Conservation (phyloP, 2,797 vertebrate species). For the Jordanella pulchra region DNA sequence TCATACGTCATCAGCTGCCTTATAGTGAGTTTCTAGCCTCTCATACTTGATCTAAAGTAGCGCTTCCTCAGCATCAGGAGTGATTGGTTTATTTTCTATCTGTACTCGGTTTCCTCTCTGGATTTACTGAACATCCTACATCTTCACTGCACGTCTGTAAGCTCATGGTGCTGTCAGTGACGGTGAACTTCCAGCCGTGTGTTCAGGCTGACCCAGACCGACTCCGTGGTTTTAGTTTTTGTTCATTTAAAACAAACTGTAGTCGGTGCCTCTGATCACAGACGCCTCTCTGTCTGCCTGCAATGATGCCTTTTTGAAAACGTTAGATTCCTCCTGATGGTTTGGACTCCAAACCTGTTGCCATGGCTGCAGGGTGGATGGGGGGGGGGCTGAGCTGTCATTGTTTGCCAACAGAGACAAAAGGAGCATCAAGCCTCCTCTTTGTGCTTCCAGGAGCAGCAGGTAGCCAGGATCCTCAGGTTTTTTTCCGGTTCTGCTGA, state of each 20-base stretch:
- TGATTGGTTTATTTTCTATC: slow-evolving; percentile 42
- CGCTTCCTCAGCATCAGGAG: slow-evolving; percentile 41
- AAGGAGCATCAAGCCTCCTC: slow-evolving; percentile 56
- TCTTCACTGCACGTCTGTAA: slow-evolving; percentile 36
- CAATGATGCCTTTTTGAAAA: slow-evolving; percentile 22
- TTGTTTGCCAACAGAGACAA: slow-evolving; percentile 68
- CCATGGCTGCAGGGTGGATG: slow-evolving; percentile 59
- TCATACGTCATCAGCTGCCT: slow-evolving; percentile 56
- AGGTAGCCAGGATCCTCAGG: slow-evolving; percentile 77
- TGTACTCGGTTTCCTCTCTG: slow-evolving; percentile 7
- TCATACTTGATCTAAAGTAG: slow-evolving; percentile 54
- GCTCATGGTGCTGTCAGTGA: slow-evolving; percentile 36
- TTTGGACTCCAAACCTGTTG: slow-evolving; percentile 65
- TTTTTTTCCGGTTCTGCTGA: slow-evolving; percentile 32
- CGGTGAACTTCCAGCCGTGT: slow-evolving; percentile 36
- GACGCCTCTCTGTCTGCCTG: no score
- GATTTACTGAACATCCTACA: slow-evolving; percentile 7
- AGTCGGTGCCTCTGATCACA: no score
- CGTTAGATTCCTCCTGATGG: slow-evolving; percentile 45
- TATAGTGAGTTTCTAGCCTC: slow-evolving; percentile 48
- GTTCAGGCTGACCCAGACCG: not conserved
- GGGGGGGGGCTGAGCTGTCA: slow-evolving; percentile 65
- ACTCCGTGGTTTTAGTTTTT: not conserved
- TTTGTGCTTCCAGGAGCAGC: slow-evolving; percentile 76
- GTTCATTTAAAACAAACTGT: not conserved